Evolutionary conservation across 1,140 invertebrate genomes (phyloP).

Genomic region (Penaeus japonicus): DNA sequence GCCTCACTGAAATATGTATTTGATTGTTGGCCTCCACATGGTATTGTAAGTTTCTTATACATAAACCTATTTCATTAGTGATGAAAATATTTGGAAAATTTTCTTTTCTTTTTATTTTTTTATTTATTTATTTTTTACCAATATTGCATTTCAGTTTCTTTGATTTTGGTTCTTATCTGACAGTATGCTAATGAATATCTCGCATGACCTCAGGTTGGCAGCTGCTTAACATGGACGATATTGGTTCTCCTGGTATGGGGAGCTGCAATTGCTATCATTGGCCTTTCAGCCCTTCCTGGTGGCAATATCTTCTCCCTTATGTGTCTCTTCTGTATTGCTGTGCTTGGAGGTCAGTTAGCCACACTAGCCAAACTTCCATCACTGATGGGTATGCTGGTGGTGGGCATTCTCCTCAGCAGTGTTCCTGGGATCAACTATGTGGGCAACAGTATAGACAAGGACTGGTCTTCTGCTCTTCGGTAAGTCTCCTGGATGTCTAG

Average conservation of each 20-base stretch:
- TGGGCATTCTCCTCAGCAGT: conserved; percentile 82
- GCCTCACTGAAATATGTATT: no score
- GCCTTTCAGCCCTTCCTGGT: conserved; percentile 13
- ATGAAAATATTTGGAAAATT: no score
- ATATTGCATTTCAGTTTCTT: no score
- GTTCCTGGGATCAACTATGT: conserved; percentile 65
- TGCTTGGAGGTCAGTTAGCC: conserved; percentile 70
- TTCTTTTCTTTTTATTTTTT: no score
- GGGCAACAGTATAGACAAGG: conserved; percentile 53
- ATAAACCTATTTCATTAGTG: no score
- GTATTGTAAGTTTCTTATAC: no score
- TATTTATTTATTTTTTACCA: no score
- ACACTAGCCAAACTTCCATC: conserved; percentile 82
- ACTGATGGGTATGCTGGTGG: conserved; percentile 86
- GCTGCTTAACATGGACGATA: conserved; percentile 3
- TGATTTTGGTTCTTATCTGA: not conserved
- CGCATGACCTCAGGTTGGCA: conserved; percentile 14
- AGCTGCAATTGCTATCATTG: not conserved
- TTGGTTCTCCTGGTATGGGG: conserved; percentile 10
- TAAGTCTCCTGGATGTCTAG: not conserved
- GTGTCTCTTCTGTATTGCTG: not conserved
- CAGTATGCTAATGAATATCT: not conserved
- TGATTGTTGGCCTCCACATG: no score
- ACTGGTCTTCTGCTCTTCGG: conserved; percentile 37
- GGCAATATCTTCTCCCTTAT: conserved; percentile 36